phyloP scores from a whole-genome alignment of 2,113 vertebrate species.

The Columba livia region DNA sequence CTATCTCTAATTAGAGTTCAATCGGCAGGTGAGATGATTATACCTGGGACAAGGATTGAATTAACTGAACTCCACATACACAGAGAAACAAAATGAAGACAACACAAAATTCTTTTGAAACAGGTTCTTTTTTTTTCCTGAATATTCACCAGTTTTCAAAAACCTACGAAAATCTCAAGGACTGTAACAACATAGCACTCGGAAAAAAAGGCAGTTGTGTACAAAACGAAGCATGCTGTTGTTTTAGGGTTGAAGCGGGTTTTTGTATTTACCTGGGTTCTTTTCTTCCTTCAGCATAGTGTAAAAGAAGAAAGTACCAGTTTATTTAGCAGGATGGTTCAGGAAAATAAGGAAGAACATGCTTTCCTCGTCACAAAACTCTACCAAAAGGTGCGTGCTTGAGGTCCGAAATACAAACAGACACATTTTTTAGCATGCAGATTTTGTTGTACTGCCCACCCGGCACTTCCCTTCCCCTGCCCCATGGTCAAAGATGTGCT shows the following conservation, averaged over 20 bases:
- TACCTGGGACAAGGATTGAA: not conserved
- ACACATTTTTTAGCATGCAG: slow-evolving; percentile 27
- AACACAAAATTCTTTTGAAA: slow-evolving; percentile 4
- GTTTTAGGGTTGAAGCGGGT: not conserved
- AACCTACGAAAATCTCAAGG: slow-evolving; percentile 39
- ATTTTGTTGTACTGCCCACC: not conserved
- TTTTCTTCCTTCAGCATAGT: not conserved
- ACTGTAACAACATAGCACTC: slow-evolving; percentile 1
- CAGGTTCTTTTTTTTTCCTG: not conserved
- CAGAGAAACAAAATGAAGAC: not conserved
- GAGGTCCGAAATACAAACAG: not conserved
- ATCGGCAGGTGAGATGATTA: not conserved
- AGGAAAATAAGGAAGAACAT: slow-evolving; percentile 3
- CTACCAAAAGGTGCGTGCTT: not conserved
- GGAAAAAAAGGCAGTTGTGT: not conserved
- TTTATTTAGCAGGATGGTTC: not conserved
- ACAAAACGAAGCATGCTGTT: slow-evolving; percentile 40
- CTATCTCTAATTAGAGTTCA: not conserved
- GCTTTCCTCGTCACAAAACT: slow-evolving; percentile 1
- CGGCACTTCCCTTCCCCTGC: not conserved
- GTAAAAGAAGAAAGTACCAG: not conserved
- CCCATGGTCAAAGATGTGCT: not conserved
- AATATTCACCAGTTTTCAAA: slow-evolving; percentile 5
- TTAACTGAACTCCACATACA: not conserved
- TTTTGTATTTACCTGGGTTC: not conserved